Conservation (phyloP, 2,797 vertebrate species). For the Muscicapa striata region DNA sequence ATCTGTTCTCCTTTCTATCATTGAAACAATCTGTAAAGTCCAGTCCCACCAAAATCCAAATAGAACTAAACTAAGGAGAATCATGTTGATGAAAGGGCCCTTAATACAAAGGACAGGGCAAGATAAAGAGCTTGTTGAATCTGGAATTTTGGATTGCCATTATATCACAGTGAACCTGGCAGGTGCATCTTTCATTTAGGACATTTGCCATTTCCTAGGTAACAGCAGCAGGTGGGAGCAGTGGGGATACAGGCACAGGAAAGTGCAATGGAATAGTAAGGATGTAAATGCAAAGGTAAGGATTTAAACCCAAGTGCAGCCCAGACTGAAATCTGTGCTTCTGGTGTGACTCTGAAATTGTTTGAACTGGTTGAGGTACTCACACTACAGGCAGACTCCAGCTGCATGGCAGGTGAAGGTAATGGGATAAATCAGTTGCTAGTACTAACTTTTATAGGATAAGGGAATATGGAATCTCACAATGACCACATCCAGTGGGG, state of each 20-base stretch:
- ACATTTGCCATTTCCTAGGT: not conserved
- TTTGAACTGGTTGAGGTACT: not conserved
- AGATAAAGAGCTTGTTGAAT: not conserved
- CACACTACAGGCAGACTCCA: not conserved
- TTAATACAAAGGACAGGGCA: not conserved
- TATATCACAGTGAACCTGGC: not conserved
- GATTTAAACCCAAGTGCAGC: not conserved
- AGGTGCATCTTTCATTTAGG: not conserved
- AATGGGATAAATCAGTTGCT: not conserved
- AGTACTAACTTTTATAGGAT: not conserved
- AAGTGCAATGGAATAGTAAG: not conserved
- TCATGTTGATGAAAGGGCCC: not conserved
- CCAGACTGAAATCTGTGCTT: not conserved
- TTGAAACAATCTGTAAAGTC: not conserved
- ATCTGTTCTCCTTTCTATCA: not conserved
- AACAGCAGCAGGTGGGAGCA: not conserved
- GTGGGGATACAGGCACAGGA: not conserved
- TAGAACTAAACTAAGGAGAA: not conserved
- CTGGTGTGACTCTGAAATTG: not conserved
- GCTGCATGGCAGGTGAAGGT: not conserved
- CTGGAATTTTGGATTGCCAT: not conserved
- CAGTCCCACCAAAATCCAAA: not conserved
- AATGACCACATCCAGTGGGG: not conserved
- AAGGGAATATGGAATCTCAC: not conserved
- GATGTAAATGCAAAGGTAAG: too few species aligned